Conservation (phyloP, 2,113 vertebrate species). For the Equus quagga region DNA sequence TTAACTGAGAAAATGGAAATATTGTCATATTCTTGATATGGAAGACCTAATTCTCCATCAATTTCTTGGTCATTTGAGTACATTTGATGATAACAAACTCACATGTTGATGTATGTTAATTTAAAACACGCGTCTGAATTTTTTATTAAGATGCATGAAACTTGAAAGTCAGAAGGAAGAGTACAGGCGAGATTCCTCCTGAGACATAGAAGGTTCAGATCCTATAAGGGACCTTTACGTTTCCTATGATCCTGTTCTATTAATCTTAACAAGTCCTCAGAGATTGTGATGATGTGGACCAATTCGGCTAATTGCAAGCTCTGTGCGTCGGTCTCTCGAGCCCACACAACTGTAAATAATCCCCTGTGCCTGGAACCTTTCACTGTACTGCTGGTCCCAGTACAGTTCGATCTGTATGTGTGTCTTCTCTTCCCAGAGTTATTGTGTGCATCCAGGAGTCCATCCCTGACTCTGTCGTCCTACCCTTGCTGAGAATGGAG, state of each 20-base stretch:
- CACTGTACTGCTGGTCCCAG: not conserved
- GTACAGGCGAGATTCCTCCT: not conserved
- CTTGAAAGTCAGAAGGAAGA: not conserved
- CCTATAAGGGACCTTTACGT: not conserved
- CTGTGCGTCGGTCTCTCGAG: not conserved
- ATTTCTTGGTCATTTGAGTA: not conserved
- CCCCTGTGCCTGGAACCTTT: not conserved
- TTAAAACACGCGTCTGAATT: not conserved
- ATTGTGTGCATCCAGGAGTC: too few species aligned
- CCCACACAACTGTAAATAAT: not conserved
- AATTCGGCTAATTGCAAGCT: not conserved
- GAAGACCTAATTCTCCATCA: not conserved
- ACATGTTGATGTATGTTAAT: not conserved
- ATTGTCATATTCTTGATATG: not conserved
- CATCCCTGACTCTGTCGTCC: not conserved
- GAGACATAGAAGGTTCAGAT: not conserved
- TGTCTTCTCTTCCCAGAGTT: too few species aligned
- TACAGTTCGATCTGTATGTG: not conserved
- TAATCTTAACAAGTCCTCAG: constrained; percentile 22
- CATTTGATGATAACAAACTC: not conserved
- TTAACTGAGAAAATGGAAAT: not conserved
- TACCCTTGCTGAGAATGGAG: not conserved
- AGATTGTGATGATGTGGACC: not conserved
- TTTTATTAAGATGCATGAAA: too few species aligned
- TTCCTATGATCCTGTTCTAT: not conserved